Conservation (phyloP, 2,113 vertebrate genomes). For the Vireo altiloquus region DNA sequence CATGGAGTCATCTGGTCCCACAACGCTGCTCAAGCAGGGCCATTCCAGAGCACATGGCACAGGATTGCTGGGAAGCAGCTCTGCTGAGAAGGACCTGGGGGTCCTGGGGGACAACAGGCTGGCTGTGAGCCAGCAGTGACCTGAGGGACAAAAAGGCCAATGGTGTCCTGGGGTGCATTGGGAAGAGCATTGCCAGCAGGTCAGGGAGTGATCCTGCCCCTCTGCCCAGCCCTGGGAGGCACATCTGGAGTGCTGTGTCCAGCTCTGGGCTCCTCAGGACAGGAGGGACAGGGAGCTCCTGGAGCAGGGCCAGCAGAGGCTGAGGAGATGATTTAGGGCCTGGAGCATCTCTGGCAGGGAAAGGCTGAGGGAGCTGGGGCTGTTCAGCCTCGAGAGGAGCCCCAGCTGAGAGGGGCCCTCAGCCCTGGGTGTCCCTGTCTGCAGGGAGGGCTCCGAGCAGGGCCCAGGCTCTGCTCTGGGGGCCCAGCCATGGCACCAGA, state of each 20-base stretch:
- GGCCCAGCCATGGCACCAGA: neutral
- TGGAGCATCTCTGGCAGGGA: neutral
- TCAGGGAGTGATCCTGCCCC: neutral
- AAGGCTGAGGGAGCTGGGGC: neutral
- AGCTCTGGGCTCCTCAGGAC: neutral
- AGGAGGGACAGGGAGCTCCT: neutral
- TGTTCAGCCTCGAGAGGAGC: neutral
- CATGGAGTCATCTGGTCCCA: no score
- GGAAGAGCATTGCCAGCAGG: neutral
- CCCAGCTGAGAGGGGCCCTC: neutral
- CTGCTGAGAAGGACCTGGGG: neutral
- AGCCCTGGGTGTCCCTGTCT: neutral
- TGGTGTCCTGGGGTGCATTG: neutral
- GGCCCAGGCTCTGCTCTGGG: neutral
- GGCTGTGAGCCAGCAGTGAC: neutral
- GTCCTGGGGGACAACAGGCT: neutral
- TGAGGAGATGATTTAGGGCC: neutral
- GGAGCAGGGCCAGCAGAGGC: fast-evolving
- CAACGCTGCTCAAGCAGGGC: neutral
- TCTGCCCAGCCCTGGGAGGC: neutral
- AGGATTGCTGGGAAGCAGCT: neutral
- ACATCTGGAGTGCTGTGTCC: neutral
- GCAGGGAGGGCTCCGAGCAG: neutral
- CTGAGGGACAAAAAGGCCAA: neutral
- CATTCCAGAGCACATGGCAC: neutral